Base-by-base conservation (phyloP, 2,888 invertebrate genomes). In the Drosophila phalerata region DNA sequence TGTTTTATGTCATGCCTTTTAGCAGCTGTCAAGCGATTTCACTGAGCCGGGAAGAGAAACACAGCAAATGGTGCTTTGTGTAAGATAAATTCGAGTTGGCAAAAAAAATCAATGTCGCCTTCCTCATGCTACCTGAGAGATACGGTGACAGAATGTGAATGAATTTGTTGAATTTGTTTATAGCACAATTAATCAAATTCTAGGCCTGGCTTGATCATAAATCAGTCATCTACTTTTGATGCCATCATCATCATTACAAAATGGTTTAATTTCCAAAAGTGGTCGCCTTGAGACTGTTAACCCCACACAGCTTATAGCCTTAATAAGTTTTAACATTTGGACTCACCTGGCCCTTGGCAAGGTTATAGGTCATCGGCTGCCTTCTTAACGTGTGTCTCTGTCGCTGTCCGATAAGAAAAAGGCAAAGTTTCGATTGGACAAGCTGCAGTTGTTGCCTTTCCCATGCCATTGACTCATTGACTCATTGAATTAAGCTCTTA, bases 401-500 rank as follows among this genome's bases (percentile, higher is more conserved):
- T 11, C 19, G 19, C 25, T 43, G 47, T 5, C 22, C 61, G 73
- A 73, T 76, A 77, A 76, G 64, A 17, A 42, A 43, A 10, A 69
- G 19, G 9, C 43, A 75, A 75, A 22, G 57, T 71, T 58, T 55
- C 37, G 6, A 30, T 10, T 6, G 58, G 63, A 37, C 60, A 60
- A 60, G 47, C 66, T 72, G 40, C 45, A 30, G 45, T 38, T 42
- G 43, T 10, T 47, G 62, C 34, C 40, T 32, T 48, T 53, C 43
- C 22, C 55, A 56, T 56, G 32, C 42, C 17, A 34, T 13, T 37
- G 37, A 48, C 63, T 77, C 72, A 85, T 88, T 79, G 77, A 88
- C 63, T 77, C 72, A 85, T 88, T 79, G 77, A 88, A 88, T 86
- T 86, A 85, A 79, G 70, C 55, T 60, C 84, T 83, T 86, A 88